A percentile compares a stretch with the other conserved stretches of the same genome.
These are phyloP conservation scores for Brachyalestes nurse DNA, from an alignment of 2,797 vertebrate genomes.

Conservation along the genomic window DNA sequence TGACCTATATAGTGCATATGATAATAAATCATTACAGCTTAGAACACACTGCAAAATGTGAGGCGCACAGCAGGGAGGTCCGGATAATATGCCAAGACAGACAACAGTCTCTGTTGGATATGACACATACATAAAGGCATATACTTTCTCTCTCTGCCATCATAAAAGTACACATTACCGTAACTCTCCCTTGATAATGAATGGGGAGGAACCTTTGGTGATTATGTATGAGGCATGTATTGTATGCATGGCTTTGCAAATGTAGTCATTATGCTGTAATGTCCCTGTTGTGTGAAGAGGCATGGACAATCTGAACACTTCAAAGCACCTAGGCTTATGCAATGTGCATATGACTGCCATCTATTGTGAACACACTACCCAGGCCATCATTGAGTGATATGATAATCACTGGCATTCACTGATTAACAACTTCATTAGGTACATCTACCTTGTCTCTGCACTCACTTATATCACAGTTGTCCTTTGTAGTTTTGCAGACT, in stretches of 20 bases:
- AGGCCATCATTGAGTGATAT: slow-evolving; percentile 39
- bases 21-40: slow-evolving; percentile 52
- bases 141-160: slow-evolving; percentile 23
- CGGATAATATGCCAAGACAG: slow-evolving; percentile 14
- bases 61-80: not conserved
- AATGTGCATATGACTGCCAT: slow-evolving; percentile 31
- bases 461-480: too few species aligned
- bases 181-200: slow-evolving; percentile 22
- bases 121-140: slow-evolving; percentile 14
- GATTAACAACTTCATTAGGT: too few species aligned
- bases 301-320: slow-evolving; percentile 11
- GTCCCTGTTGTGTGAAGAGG: not conserved
- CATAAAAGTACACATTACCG: slow-evolving; percentile 46
- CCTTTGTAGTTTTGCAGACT: too few species aligned
- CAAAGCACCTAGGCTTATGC: slow-evolving; percentile 30
- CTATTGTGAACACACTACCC: slow-evolving; percentile 14
- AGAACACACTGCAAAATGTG: slow-evolving; percentile 26
- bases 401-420: slow-evolving; percentile 35
- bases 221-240: slow-evolving; percentile 11
- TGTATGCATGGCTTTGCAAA: not conserved
- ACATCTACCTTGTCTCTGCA: too few species aligned
- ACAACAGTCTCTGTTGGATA: slow-evolving; percentile 31
- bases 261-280: not conserved
- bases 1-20: slow-evolving; percentile 45
- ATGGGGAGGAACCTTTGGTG: not conserved